phyloP scores from a whole-genome alignment of 2,888 invertebrate species.

The Oscheius onirici region DNA sequence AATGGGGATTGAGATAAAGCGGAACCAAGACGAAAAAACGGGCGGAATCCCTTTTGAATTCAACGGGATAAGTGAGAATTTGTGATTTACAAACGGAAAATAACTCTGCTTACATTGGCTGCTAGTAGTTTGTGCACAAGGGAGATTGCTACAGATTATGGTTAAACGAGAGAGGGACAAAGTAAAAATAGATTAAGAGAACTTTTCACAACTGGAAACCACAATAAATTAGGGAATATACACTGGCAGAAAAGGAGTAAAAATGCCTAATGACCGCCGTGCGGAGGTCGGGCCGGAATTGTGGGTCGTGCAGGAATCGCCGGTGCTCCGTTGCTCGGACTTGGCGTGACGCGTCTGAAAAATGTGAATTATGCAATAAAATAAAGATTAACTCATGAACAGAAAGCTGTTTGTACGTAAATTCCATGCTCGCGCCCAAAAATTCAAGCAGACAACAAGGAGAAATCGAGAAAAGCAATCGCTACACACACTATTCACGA shows the following conservation, averaged over 20 bases:
- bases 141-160: too few species aligned
- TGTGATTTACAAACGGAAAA: too few species aligned
- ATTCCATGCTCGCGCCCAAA: background rate
- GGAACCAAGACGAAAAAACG: too few species aligned
- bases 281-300: slow-evolving; percentile 29
- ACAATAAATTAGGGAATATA: slow-evolving; percentile 8
- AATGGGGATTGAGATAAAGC: too few species aligned
- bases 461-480: slow-evolving; percentile 13
- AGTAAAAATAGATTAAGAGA: slow-evolving; percentile 16
- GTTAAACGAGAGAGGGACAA: background rate
- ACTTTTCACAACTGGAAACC: slow-evolving; percentile 19
- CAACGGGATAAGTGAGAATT: too few species aligned
- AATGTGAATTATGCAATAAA: background rate
- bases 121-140: too few species aligned
- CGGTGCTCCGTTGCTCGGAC: slow-evolving; percentile 52
- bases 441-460: background rate
- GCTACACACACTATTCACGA: slow-evolving; percentile 14
- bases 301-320: slow-evolving; percentile 53
- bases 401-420: background rate
- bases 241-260: background rate
- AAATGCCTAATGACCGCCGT: slow-evolving; percentile 11
- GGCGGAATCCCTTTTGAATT: too few species aligned
- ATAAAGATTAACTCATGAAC: background rate
- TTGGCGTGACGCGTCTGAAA: slow-evolving; percentile 36
- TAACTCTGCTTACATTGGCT: too few species aligned